These are phyloP conservation scores for Calephelis nemesis DNA, from an alignment of 1,140 invertebrate species.

Conservation along the genomic window DNA sequence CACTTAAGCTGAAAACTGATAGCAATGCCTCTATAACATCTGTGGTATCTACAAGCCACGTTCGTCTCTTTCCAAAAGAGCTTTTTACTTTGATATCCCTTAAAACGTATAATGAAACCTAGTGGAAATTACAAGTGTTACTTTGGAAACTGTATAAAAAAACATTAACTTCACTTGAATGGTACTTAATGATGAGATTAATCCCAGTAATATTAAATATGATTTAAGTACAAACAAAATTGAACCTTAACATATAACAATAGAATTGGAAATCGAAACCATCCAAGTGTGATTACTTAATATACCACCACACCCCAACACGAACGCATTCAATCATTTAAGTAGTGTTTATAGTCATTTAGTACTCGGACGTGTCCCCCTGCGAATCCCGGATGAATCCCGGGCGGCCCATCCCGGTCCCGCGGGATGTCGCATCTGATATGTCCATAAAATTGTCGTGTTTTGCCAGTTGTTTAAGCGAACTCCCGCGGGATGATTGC, in stretches of 20 bases:
- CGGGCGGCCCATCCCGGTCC: conserved; percentile 21
- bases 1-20: no score
- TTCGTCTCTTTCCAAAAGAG: no score
- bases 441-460: conserved; percentile 16
- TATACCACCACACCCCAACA: conserved; percentile 36
- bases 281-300: conserved; percentile 25
- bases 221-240: conserved; percentile 9
- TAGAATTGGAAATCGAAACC: conserved; percentile 15
- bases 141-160: no score
- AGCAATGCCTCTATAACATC: no score
- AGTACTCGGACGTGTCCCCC: conserved; percentile 12
- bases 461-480: conserved; percentile 9
- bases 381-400: conserved; percentile 6
- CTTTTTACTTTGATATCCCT: no score
- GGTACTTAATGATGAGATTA: no score
- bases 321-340: conserved; percentile 12
- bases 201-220: background rate
- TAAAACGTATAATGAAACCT: no score
- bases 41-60: no score
- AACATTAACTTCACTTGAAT: no score
- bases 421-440: conserved; percentile 27
- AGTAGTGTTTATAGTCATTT: conserved; percentile 15
- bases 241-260: conserved; percentile 27
- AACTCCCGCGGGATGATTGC: conserved; percentile 2
- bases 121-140: no score